A percentile compares a stretch with the other conserved stretches of the same genome.
These are phyloP conservation scores for Apis florea DNA, from an alignment of 1,140 invertebrate genomes.

Conservation along the genomic window DNA sequence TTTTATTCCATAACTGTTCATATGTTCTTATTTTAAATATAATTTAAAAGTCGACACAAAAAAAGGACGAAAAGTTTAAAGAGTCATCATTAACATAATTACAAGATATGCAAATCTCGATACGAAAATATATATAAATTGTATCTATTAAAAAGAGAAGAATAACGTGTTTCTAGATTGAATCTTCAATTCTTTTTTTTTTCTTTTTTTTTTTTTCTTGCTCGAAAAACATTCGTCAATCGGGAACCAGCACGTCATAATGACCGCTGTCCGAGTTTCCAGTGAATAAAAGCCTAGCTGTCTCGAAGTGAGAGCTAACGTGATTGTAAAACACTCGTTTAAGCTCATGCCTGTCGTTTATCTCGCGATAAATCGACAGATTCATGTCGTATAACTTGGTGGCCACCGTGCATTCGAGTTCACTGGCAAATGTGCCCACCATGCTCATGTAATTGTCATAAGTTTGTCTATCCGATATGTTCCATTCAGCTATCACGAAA, in stretches of 20 bases:
- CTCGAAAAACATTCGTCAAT: conserved; percentile 7
- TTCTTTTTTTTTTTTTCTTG: no score
- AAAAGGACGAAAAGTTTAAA: background rate
- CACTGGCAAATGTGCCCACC: conserved; percentile 72
- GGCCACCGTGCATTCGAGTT: conserved; percentile 72
- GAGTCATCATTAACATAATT: background rate
- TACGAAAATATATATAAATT: background rate
- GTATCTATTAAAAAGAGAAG: background rate
- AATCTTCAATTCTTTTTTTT: background rate
- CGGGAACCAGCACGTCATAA: conserved; percentile 69
- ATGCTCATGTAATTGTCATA: conserved; percentile 70
- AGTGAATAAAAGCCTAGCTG: conserved; percentile 70
- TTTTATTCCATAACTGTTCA: background rate
- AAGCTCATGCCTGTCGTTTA: conserved; percentile 56
- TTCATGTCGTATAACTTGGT: conserved; percentile 71
- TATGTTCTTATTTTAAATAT: no score
- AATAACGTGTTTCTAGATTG: background rate
- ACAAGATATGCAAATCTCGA: background rate
- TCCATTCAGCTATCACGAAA: conserved; percentile 74
- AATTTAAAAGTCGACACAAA: background rate
- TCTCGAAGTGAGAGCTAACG: conserved; percentile 49
- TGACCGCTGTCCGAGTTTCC: conserved; percentile 72
- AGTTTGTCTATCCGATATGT: conserved; percentile 62
- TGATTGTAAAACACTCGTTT: conserved; percentile 69
- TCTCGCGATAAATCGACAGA: conserved; percentile 72